These are phyloP conservation scores for Drosophila setosimentum DNA, from an alignment of 2,888 invertebrate species.

Conservation along the genomic window DNA sequence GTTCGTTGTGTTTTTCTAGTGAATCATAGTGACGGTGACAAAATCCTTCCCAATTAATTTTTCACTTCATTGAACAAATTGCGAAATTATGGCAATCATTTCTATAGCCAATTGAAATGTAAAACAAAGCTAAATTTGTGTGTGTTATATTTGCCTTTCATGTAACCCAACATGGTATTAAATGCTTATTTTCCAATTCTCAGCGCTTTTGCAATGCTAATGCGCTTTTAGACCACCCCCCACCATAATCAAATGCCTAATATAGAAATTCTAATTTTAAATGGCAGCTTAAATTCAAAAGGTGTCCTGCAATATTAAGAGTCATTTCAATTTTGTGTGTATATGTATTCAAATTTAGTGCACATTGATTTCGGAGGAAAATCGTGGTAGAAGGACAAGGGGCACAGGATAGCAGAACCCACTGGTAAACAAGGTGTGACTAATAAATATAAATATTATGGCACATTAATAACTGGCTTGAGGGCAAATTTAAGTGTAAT, in stretches of 20 bases:
- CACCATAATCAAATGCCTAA: background rate
- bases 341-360: constrained; percentile 43
- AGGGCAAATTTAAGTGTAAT: constrained; percentile 38
- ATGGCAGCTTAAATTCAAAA: constrained; percentile 12
- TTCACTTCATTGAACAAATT: background rate
- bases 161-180: constrained; percentile 6
- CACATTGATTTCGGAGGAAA: constrained; percentile 28
- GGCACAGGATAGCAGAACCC: background rate
- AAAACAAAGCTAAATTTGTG: background rate
- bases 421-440: constrained; percentile 10
- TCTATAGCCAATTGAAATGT: background rate
- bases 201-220: background rate
- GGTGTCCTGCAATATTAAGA: background rate
- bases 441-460: constrained; percentile 58
- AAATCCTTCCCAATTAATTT: background rate
- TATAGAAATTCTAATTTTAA: constrained; percentile 30
- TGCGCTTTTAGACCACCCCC: background rate
- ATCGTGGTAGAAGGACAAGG: background rate
- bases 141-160: background rate
- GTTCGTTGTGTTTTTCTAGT: background rate
- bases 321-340: constrained; percentile 18
- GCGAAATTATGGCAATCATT: background rate
- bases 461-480: constrained; percentile 63
- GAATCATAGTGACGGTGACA: background rate
- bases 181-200: background rate